Evolutionary conservation across 2,797 vertebrate genomes (phyloP).

Genomic region (Columba guinea): DNA sequence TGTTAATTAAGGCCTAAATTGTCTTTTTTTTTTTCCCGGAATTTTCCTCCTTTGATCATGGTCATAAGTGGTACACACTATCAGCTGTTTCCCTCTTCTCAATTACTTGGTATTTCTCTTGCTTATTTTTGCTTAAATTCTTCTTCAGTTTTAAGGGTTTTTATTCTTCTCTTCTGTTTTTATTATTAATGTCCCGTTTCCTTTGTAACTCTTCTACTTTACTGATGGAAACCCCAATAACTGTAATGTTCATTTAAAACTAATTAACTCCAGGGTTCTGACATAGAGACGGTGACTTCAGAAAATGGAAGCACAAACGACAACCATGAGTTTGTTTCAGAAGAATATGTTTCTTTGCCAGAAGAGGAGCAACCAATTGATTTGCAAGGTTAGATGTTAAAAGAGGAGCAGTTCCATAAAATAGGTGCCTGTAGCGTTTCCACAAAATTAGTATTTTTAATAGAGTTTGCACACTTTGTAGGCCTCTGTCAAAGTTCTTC

Average conservation of each 20-base stretch:
- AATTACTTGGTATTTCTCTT: neutral
- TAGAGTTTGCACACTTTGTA: neutral
- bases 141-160: neutral
- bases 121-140: neutral
- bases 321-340: constrained; percentile 59
- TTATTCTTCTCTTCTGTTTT: neutral
- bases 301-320: constrained; percentile 76
- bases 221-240: neutral
- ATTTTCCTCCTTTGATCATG: neutral
- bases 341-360: constrained; percentile 56
- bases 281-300: constrained; percentile 85
- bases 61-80: neutral
- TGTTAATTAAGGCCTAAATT: neutral
- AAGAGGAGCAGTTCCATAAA: neutral
- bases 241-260: neutral
- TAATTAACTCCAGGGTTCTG: constrained; percentile 85
- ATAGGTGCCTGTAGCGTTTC: neutral
- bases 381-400: constrained; percentile 58
- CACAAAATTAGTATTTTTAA: neutral
- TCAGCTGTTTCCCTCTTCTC: neutral
- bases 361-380: constrained; percentile 67
- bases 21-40: neutral
- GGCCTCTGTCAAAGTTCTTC: neutral
- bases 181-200: neutral
- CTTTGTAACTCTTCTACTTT: neutral